phyloP scores from a whole-genome alignment of 2,113 vertebrate species.

The Syngnathus floridae region DNA sequence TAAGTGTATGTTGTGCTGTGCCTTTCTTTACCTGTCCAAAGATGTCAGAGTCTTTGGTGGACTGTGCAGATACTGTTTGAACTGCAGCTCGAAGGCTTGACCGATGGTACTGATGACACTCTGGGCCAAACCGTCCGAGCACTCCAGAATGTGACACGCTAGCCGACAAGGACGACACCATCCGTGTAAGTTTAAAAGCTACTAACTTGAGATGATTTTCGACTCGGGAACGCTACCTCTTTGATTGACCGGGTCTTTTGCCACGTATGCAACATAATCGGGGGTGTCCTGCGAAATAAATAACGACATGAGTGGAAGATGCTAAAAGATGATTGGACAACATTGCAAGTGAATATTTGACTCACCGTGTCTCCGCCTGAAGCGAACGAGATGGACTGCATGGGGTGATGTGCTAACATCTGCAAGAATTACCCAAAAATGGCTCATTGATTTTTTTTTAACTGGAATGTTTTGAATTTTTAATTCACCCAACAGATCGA shows the following conservation, averaged over 20 bases:
- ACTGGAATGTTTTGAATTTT: not conserved
- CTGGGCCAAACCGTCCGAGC: conserved; percentile 88
- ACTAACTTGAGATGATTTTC: not conserved
- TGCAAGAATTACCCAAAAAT: conserved; percentile 23
- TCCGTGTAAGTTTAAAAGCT: not conserved
- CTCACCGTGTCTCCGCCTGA: conserved; percentile 83
- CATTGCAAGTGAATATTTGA: not conserved
- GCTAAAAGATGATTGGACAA: not conserved
- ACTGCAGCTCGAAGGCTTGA: conserved; percentile 95
- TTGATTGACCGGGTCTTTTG: conserved; percentile 77
- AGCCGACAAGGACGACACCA: conserved; percentile 3
- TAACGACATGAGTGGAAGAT: conserved; percentile 12
- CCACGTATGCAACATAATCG: conserved; percentile 76
- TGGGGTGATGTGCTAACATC: conserved; percentile 86
- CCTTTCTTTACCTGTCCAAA: conserved; percentile 66
- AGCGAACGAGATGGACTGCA: conserved; percentile 85
- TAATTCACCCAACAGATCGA: not conserved
- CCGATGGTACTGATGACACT: conserved; percentile 93
- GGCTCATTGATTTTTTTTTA: not conserved
- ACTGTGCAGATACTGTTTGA: conserved; percentile 94
- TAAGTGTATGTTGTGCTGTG: not conserved
- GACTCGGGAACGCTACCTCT: conserved; percentile 58
- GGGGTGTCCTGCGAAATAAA: conserved; percentile 79
- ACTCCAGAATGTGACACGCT: conserved; percentile 98
- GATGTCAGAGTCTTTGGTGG: conserved; percentile 78